These are phyloP conservation scores for Acropternis orthonyx DNA, from an alignment of 2,797 vertebrate genomes.

Conservation along the genomic window DNA sequence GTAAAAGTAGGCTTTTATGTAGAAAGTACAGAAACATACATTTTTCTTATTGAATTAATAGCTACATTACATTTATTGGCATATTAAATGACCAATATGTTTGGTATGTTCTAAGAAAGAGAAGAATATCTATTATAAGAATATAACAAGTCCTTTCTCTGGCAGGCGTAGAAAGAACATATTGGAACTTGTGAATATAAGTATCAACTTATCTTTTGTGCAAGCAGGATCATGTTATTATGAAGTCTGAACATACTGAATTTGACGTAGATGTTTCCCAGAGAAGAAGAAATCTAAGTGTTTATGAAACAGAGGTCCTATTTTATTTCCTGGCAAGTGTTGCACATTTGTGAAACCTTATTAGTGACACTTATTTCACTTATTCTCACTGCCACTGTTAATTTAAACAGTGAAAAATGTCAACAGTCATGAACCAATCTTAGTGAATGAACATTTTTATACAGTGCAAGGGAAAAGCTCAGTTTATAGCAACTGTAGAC, in stretches of 20 bases:
- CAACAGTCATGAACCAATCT: not conserved
- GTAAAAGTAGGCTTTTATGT: not conserved
- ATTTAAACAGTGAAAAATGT: not conserved
- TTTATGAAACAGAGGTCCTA: not conserved
- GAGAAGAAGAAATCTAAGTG: not conserved
- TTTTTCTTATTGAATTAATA: not conserved
- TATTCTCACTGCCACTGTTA: not conserved
- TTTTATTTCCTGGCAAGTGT: not conserved
- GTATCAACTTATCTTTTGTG: not conserved
- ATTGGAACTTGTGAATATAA: not conserved
- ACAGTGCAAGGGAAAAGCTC: accelerated
- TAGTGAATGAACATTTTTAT: not conserved
- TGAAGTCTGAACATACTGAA: not conserved
- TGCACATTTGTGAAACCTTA: not conserved
- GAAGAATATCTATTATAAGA: not conserved
- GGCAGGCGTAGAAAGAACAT: not conserved
- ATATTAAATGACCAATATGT: not conserved
- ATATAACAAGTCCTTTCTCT: not conserved
- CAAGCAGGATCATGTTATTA: not conserved
- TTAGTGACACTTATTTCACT: not conserved
- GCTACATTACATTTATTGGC: not conserved
- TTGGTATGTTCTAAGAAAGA: not conserved
- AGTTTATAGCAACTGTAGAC: not conserved
- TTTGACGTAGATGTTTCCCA: not conserved
- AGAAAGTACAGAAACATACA: not conserved